phyloP scores from a whole-genome alignment of 1,140 invertebrate species.

The Brachionus asplanchnoidis region DNA sequence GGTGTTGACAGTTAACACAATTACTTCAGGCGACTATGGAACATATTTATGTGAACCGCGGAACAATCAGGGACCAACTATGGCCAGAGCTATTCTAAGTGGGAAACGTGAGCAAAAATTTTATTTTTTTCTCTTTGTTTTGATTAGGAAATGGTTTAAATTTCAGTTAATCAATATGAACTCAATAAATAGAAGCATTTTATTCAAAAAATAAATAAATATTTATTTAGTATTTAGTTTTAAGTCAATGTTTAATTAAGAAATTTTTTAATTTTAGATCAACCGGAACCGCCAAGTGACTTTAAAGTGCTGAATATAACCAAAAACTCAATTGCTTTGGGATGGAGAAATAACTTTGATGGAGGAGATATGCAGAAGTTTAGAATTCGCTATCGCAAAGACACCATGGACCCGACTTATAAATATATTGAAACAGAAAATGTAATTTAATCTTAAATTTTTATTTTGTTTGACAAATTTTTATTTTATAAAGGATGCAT shows the following conservation, averaged over 20 bases:
- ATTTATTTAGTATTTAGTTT: neutral
- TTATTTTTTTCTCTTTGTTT: neutral
- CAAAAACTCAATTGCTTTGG: constrained; percentile 15
- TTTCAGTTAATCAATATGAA: neutral
- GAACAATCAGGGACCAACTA: constrained; percentile 13
- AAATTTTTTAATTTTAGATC: neutral
- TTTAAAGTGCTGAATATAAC: constrained; percentile 35
- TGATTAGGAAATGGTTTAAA: neutral
- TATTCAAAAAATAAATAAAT: neutral
- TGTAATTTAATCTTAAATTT: neutral
- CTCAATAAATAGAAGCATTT: neutral
- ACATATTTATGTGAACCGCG: constrained; percentile 26
- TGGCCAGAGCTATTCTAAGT: constrained; percentile 13
- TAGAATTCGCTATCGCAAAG: constrained; percentile 34
- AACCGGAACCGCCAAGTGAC: constrained; percentile 34
- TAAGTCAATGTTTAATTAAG: neutral
- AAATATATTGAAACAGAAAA: constrained; percentile 34
- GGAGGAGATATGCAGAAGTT: constrained; percentile 32
- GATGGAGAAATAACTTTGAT: constrained; percentile 33
- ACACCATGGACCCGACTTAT: constrained; percentile 37
- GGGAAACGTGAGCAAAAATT: constrained; percentile 9
- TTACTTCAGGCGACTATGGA: constrained; percentile 36
- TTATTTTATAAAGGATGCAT: neutral
- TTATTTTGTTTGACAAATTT: neutral
- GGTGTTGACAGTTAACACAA: neutral